These are phyloP conservation scores for Sisor rabdophorus DNA, from an alignment of 2,113 vertebrate species.

Conservation along the genomic window DNA sequence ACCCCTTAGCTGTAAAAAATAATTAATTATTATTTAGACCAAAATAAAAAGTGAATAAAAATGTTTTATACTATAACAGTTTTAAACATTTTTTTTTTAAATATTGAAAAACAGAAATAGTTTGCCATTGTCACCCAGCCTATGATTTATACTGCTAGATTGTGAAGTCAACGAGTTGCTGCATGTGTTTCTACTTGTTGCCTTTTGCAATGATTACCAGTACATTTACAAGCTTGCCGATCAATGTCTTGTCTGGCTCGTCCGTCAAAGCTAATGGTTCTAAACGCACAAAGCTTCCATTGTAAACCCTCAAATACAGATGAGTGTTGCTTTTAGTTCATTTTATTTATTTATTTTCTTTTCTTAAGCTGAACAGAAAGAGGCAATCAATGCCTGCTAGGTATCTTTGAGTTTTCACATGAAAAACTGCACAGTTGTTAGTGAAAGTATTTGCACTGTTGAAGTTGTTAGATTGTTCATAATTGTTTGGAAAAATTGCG, in stretches of 20 bases:
- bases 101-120: not conserved
- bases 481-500: conserved; percentile 87
- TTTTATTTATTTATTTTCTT: conserved; percentile 77
- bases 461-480: conserved; percentile 76
- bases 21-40: not conserved
- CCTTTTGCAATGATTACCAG: conserved; percentile 58
- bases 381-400: conserved; percentile 66
- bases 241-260: conserved; percentile 69
- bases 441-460: conserved; percentile 55
- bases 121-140: not conserved
- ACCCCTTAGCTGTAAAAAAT: not conserved
- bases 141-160: not conserved
- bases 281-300: conserved; percentile 67
- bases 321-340: conserved; percentile 70
- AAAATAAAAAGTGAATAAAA: too few relatives aligned
- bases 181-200: conserved; percentile 40
- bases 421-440: conserved; percentile 64
- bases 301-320: conserved; percentile 69
- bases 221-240: conserved; percentile 61
- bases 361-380: conserved; percentile 65
- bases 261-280: conserved; percentile 72
- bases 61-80: too few relatives aligned
- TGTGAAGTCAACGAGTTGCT: conserved; percentile 24
- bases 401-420: conserved; percentile 64
- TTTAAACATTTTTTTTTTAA: too few relatives aligned